phyloP scores from a whole-genome alignment of 2,113 vertebrate genomes.

The Odobenus rosmarus region DNA sequence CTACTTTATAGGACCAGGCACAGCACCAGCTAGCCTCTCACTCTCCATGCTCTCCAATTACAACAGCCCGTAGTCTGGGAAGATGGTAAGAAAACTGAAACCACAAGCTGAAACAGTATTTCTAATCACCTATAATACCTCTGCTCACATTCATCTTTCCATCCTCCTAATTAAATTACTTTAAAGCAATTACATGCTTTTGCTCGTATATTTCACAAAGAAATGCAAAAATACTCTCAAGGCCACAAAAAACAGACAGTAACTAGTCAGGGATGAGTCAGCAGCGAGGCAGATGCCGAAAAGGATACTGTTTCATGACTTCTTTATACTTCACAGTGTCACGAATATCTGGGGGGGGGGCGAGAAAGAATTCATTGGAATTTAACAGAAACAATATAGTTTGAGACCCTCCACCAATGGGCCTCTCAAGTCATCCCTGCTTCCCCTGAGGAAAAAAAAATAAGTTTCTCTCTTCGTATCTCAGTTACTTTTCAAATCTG shows the following conservation, averaged over 20 bases:
- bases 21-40: neutral
- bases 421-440: neutral
- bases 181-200: neutral
- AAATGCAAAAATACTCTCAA: neutral
- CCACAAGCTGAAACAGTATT: neutral
- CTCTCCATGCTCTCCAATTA: neutral
- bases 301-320: conserved; percentile 99
- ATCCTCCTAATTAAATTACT: neutral
- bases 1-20: neutral
- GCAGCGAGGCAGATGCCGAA: neutral
- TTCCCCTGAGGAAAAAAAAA: neutral
- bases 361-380: neutral
- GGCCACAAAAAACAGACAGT: neutral
- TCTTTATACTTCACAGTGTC: conserved; percentile 99
- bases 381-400: neutral
- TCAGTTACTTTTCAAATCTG: conserved; percentile 4
- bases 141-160: neutral
- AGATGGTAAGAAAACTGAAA: neutral
- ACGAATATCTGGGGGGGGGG: conserved; percentile 90
- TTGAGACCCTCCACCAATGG: neutral
- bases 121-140: neutral
- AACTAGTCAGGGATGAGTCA: neutral
- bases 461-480: neutral
- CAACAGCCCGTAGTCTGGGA: neutral
- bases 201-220: conserved; percentile 10